These are phyloP conservation scores for Lacerta viridis DNA, from an alignment of 2,797 vertebrate species.

Conservation along the genomic window DNA sequence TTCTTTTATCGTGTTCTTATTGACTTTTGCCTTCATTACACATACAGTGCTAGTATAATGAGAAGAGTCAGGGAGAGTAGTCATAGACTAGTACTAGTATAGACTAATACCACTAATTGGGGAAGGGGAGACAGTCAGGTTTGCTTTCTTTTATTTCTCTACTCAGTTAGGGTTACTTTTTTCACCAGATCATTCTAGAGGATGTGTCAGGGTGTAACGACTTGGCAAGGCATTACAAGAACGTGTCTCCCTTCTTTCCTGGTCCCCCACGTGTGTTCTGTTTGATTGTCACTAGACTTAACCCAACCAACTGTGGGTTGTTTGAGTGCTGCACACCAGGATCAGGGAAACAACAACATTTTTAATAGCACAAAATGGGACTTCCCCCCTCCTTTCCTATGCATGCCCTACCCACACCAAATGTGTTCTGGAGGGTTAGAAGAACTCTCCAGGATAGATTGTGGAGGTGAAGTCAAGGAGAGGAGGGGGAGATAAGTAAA, in stretches of 20 bases:
- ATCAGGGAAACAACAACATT: not conserved
- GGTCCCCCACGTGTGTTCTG: not conserved
- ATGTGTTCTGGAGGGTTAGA: not conserved
- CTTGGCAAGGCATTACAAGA: not conserved
- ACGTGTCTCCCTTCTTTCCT: not conserved
- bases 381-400: no score
- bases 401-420: no score
- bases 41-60: slow-evolving; percentile 4
- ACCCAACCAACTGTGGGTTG: no score
- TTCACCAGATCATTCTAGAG: not conserved
- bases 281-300: not conserved
- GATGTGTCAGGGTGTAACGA: not conserved
- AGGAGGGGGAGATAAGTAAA: not conserved
- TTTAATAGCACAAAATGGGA: not conserved
- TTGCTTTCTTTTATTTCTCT: not conserved
- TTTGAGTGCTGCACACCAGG: not conserved
- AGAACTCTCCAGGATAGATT: no score
- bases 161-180: not conserved
- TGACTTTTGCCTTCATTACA: slow-evolving; percentile 24
- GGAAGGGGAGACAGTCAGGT: not conserved
- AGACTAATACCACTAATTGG: not conserved
- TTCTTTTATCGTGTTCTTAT: slow-evolving; percentile 22
- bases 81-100: not conserved
- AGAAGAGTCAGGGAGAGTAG: not conserved
- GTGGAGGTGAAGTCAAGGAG: no score